Conservation (phyloP, 2,888 invertebrate species). For the Apoda limacodes region DNA sequence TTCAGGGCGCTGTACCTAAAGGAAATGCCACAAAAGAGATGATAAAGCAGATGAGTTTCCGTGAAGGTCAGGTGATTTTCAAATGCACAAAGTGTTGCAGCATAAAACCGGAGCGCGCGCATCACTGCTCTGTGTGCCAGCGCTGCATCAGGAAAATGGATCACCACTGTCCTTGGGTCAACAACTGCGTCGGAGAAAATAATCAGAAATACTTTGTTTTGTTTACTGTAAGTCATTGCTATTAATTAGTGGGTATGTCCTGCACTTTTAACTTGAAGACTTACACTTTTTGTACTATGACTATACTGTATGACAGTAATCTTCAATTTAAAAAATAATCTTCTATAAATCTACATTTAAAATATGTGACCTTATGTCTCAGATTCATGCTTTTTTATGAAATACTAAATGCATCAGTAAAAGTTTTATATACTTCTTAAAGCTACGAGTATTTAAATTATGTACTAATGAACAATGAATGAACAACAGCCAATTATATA, state of each 20-base stretch:
- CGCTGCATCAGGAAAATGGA: slow-evolving; percentile 78
- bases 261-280: too few relatives aligned
- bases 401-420: too few relatives aligned
- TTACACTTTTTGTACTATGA: too few relatives aligned
- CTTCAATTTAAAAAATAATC: too few relatives aligned
- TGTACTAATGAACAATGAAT: too few relatives aligned
- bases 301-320: too few relatives aligned
- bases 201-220: slow-evolving; percentile 99
- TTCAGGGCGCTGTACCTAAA: slow-evolving; percentile 94
- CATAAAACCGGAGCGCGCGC: slow-evolving; percentile 95
- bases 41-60: slow-evolving; percentile 93
- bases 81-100: slow-evolving; percentile 97
- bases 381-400: too few relatives aligned
- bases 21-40: slow-evolving; percentile 96
- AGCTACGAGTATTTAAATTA: too few relatives aligned
- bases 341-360: too few relatives aligned
- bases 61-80: slow-evolving; percentile 92
- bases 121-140: slow-evolving; percentile 96
- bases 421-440: too few relatives aligned
- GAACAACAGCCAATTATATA: too few relatives aligned
- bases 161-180: slow-evolving; percentile 91
- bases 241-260: neutral
- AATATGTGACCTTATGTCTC: too few relatives aligned
- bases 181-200: slow-evolving; percentile 98
- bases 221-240: slow-evolving; percentile 93